A percentile compares a stretch with the other conserved stretches of the same genome.
Evolutionary conservation across 1,140 invertebrate species (phyloP).

Genomic region (Hypothenemus hampei): DNA sequence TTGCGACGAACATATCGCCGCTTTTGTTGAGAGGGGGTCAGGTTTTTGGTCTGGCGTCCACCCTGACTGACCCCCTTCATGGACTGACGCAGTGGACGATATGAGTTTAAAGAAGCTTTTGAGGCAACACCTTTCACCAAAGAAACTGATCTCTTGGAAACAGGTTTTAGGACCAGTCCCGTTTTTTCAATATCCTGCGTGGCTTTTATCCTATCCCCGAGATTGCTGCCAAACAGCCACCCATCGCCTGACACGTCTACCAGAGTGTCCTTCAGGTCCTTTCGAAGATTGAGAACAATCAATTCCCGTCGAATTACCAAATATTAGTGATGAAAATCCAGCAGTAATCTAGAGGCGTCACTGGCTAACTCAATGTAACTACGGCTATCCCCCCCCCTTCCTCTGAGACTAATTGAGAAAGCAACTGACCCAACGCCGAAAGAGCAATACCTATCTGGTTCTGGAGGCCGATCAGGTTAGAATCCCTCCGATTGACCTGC

Average conservation of each 20-base stretch:
- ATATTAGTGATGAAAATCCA: neutral
- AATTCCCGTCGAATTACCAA: neutral
- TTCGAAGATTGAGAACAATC: neutral
- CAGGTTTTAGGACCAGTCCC: neutral
- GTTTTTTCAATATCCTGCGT: neutral
- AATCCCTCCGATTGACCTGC: neutral
- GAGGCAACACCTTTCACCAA: too few species aligned
- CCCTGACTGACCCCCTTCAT: neutral
- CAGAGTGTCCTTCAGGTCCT: neutral
- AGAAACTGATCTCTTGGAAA: neutral
- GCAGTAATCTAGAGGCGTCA: neutral
- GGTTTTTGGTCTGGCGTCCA: too few species aligned
- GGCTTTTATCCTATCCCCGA: neutral
- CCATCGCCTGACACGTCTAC: neutral
- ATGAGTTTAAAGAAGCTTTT: neutral
- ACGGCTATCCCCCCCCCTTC: neutral
- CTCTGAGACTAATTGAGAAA: neutral
- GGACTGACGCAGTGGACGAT: neutral
- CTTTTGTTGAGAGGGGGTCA: too few species aligned
- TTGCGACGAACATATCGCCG: too few species aligned
- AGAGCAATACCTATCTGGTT: neutral
- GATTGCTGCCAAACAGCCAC: neutral
- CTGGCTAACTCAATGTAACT: neutral
- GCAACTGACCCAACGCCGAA: neutral
- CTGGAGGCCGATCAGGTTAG: too few species aligned